These are phyloP conservation scores for Adoxophyes honmai DNA, from an alignment of 1,140 invertebrate species.

Conservation along the genomic window DNA sequence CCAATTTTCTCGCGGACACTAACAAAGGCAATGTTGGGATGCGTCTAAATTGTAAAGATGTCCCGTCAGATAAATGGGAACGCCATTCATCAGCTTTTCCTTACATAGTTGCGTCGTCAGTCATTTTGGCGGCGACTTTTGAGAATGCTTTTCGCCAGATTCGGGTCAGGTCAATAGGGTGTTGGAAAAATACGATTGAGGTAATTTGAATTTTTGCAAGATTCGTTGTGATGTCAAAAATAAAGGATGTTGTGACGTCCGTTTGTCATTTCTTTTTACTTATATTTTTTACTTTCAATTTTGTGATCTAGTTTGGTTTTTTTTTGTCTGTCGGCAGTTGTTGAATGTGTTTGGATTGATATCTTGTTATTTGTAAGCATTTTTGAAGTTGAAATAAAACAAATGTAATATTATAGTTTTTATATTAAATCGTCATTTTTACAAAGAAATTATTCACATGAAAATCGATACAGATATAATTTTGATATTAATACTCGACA, in stretches of 20 bases:
- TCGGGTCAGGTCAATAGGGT: not conserved
- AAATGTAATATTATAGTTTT: slow-evolving; percentile 27
- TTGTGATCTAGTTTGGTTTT: too few relatives aligned
- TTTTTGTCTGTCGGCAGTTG: too few relatives aligned
- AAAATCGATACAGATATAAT: slow-evolving; percentile 55
- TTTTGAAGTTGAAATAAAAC: not conserved
- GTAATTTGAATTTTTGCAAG: slow-evolving; percentile 23
- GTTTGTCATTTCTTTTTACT: too few relatives aligned
- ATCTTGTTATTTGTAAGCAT: not conserved
- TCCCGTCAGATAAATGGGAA: slow-evolving; percentile 9
- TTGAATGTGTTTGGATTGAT: too few relatives aligned
- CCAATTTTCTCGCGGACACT: too few relatives aligned
- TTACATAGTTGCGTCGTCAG: slow-evolving; percentile 8
- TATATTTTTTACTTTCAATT: too few relatives aligned
- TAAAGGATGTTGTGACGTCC: too few relatives aligned
- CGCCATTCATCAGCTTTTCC: slow-evolving; percentile 12
- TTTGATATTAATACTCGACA: slow-evolving; percentile 68
- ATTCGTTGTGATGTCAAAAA: too few relatives aligned
- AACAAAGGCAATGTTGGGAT: slow-evolving; percentile 6
- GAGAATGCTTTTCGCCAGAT: not conserved
- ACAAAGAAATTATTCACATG: slow-evolving; percentile 71
- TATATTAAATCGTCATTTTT: slow-evolving; percentile 66
- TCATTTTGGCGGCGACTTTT: slow-evolving; percentile 1
- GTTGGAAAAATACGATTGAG: not conserved
- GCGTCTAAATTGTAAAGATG: slow-evolving; percentile 5